Evolutionary conservation across 2,888 invertebrate species (phyloP), one percentile per base, ranked within the genome.

Genomic region (Lamproptera curius): DNA sequence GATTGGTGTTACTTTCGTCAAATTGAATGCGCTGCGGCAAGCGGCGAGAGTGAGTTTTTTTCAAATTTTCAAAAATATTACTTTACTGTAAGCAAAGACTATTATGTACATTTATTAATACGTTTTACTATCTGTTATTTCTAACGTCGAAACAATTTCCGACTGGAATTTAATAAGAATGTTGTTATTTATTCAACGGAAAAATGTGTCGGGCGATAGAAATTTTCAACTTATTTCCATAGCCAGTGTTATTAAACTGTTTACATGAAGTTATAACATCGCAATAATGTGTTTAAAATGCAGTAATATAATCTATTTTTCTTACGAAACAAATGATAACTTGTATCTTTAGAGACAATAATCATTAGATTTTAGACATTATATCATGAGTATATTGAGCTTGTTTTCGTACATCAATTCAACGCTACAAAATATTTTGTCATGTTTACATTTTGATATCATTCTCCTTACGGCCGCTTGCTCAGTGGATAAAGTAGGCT

Each of bases 1-100:
- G 56, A 64, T 66, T 16, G 70, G 79, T 56, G 73, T 73, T 54
- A 63, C 73, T 72, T 75, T 81, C 46, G 57, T 79, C 52, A 67
- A 74, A 15, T 60, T 73, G 2, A 65, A 65, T 51, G 48, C 63
- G 41, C 54, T 79, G 26, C 65, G 70, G 15, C 70, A 69, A 51
- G 57, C 65, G 16, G 54, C 63, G 44, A 65, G 81, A 64, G 85
- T 85, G 64, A 64, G 78, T 75, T 52, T 23, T 40, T n/a, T n/a
- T n/a, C n/a, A n/a, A n/a, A n/a, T n/a, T n/a, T n/a, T n/a, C n/a
- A n/a, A n/a, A n/a, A n/a, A n/a, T n/a, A n/a, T n/a, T n/a, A n/a
- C n/a, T n/a, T n/a, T n/a, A n/a, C n/a, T n/a, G n/a, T n/a, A n/a
- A n/a, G n/a, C n/a, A n/a, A n/a, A n/a, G n/a, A n/a, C n/a, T n/a